These are phyloP conservation scores for Acrocyrtus sp. DNA, from an alignment of 2,888 invertebrate genomes.

Conservation along the genomic window DNA sequence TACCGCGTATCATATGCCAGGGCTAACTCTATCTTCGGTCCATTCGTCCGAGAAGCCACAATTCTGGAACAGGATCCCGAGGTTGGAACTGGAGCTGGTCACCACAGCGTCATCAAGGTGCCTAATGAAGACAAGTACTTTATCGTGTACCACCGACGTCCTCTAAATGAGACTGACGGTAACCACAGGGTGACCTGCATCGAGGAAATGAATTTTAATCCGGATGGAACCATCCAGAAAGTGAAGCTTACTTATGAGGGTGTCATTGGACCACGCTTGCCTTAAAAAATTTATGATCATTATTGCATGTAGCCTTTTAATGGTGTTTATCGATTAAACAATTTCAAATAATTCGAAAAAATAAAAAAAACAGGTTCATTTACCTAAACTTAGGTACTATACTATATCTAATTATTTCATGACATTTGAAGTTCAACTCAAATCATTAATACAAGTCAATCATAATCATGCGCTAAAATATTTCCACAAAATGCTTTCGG, in stretches of 20 bases:
- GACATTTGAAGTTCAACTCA: no score
- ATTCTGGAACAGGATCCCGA: conserved; percentile 45
- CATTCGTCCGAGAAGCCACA: conserved; percentile 26
- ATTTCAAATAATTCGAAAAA: no score
- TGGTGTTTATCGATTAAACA: no score
- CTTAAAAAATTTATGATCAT: no score
- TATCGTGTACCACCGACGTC: conserved; percentile 51
- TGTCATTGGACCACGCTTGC: conserved; percentile 37
- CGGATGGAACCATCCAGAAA: conserved; percentile 45
- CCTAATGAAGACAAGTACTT: conserved; percentile 33
- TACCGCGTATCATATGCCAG: conserved; percentile 48
- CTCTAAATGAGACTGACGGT: conserved; percentile 30
- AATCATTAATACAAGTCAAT: no score
- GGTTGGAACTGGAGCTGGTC: conserved; percentile 49
- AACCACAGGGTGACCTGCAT: conserved; percentile 49
- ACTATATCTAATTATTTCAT: no score
- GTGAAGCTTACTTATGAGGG: conserved; percentile 53
- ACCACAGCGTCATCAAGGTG: conserved; percentile 43
- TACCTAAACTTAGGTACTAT: no score
- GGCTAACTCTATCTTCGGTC: conserved; percentile 24
- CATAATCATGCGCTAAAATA: no score
- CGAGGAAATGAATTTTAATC: conserved; percentile 55
- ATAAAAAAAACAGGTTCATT: no score
- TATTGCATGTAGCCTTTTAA: no score
- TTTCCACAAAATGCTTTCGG: no score